Base-by-base conservation (phyloP, 2,113 vertebrate species). In the Syrrhaptes paradoxus region DNA sequence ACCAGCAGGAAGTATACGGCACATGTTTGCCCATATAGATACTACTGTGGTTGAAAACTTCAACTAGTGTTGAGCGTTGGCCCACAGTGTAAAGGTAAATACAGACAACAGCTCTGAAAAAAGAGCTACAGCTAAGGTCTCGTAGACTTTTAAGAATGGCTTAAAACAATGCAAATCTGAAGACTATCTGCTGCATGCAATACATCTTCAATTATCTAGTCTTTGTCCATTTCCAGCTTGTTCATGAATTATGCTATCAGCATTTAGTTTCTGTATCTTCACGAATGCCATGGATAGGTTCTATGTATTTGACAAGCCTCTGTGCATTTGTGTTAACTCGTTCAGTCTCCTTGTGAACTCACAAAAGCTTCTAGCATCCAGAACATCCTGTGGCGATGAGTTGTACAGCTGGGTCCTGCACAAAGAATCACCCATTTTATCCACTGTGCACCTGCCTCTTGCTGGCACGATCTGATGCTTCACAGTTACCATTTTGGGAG, bases 391-490 rank as follows among this genome's bases (percentile, higher is more conserved):
- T 13, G 29, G 24, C 0, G 1, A 72, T 9, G 41, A 65, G 32
- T 2, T 9, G 21, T 45, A 10, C 58, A 5, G 32, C 29, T 28
- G 17, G 3, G 17, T 9, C 70, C 49, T 6, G 21, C 14, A 31
- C 1, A 4, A 79, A 54, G 25, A 54, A 54, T 8, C 4, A 17
- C 3, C 32, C 1, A 1, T 9, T 59, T 45, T 3, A 48, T 11
- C 17, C 4, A 1, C 2, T 12, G 10, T 18, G 5, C 22, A 17
- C 5, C 1, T 5, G 24, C 28, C 32, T 46, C 13, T 59, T 11
- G 10, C 14, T 15, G 46, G 7, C 62, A 5, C 0, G 7, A 18
- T 2, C 57, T 3, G 0, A 34, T 5, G 17, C 65, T 8, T 24
- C 18, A 4, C 58, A 15, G 17, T 17, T 20, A 20, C 3, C 2